Evolutionary conservation across 2,113 vertebrate genomes (phyloP).

Genomic region (Actenoides lindsayi): DNA sequence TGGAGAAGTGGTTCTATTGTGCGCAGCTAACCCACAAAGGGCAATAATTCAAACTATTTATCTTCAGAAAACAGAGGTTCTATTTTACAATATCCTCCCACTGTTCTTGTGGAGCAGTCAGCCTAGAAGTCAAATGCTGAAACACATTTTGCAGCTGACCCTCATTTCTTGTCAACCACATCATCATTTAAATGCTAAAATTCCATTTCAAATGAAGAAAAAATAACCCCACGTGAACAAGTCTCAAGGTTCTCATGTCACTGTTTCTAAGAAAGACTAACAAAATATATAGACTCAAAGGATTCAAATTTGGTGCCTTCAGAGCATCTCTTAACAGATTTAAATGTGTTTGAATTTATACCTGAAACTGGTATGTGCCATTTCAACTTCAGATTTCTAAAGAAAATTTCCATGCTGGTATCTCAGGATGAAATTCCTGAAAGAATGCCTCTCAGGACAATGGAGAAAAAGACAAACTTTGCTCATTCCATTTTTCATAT

Average conservation of each 20-base stretch:
- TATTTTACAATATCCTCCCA: slow-evolving; percentile 24
- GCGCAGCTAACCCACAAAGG: neutral
- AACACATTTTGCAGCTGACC: neutral
- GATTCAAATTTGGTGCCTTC: neutral
- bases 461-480: neutral
- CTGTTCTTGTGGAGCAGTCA: neutral
- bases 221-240: neutral
- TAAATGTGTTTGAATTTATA: neutral
- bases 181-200: slow-evolving; percentile 6
- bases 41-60: slow-evolving; percentile 14
- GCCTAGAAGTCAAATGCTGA: slow-evolving; percentile 11
- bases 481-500: neutral
- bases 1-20: neutral
- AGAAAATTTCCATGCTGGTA: neutral
- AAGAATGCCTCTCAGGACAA: neutral
- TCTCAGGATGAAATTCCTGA: neutral
- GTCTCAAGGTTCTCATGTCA: neutral
- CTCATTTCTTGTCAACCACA: slow-evolving; percentile 7
- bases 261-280: neutral
- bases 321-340: neutral
- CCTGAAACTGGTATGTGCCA: neutral
- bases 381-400: neutral
- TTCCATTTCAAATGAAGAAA: neutral
- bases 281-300: neutral
- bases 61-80: slow-evolving; percentile 24